phyloP scores from a whole-genome alignment of 2,888 invertebrate species.

The Xylocampa areola region DNA sequence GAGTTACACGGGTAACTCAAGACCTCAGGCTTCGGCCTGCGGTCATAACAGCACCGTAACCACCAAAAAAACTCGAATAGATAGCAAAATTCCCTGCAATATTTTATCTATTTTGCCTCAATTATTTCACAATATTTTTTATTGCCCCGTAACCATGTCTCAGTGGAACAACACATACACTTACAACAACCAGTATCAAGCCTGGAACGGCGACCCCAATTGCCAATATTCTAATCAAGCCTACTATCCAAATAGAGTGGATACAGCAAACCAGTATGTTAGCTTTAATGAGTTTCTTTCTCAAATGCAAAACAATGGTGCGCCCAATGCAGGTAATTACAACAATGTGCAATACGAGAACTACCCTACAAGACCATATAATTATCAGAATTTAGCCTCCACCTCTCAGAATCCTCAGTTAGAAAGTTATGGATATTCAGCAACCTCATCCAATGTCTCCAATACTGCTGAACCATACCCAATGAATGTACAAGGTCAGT shows the following conservation, averaged over 20 bases:
- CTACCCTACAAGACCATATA: slow-evolving; percentile 74
- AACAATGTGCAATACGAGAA: slow-evolving; percentile 77
- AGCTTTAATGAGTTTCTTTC: slow-evolving; percentile 83
- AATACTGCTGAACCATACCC: slow-evolving; percentile 68
- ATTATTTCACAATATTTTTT: slow-evolving; percentile 69
- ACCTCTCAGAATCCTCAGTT: slow-evolving; percentile 71
- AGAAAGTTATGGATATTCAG: slow-evolving; percentile 69
- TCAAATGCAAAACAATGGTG: slow-evolving; percentile 78
- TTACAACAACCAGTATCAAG: slow-evolving; percentile 82
- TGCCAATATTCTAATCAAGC: slow-evolving; percentile 76
- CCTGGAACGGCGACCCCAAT: slow-evolving; percentile 79
- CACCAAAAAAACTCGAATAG: slow-evolving; percentile 54
- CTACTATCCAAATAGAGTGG: slow-evolving; percentile 77
- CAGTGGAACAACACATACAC: slow-evolving; percentile 85
- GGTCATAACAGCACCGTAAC: slow-evolving; percentile 67
- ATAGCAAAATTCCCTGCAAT: slow-evolving; percentile 52
- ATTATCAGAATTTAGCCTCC: slow-evolving; percentile 77
- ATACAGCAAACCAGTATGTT: slow-evolving; percentile 80
- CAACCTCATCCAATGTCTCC: slow-evolving; percentile 64
- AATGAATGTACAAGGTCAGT: slow-evolving; percentile 67
- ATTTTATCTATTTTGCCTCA: slow-evolving; percentile 47
- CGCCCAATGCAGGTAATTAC: slow-evolving; percentile 66
- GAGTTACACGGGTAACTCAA: slow-evolving; percentile 56
- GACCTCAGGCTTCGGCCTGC: slow-evolving; percentile 87
- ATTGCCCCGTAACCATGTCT: slow-evolving; percentile 73